These are phyloP conservation scores for Thaleichthys pacificus DNA, from an alignment of 2,797 vertebrate species.

Conservation along the genomic window DNA sequence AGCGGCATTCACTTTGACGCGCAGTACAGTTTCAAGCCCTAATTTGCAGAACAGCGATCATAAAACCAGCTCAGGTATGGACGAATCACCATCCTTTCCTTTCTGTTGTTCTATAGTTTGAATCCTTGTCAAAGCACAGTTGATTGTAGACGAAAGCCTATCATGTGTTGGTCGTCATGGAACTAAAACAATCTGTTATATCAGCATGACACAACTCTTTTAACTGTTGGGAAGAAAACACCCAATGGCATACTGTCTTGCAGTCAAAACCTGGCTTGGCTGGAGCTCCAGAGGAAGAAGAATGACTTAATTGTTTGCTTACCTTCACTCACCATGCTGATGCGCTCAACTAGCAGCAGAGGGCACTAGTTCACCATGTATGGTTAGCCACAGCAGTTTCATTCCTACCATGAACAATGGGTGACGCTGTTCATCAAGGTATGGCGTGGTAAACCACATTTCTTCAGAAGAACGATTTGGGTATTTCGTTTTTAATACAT, in stretches of 20 bases:
- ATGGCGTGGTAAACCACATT: constrained; percentile 24
- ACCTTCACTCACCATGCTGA: constrained; percentile 28
- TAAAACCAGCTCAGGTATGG: background rate
- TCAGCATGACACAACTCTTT: background rate
- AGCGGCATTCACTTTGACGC: constrained; percentile 16
- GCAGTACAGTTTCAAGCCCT: background rate
- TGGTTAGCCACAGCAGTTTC: background rate
- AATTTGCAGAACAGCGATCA: background rate
- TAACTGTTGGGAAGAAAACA: constrained; percentile 21
- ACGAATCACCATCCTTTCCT: background rate
- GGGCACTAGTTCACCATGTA: constrained; percentile 44
- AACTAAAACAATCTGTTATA: constrained; percentile 26
- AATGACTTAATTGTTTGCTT: background rate
- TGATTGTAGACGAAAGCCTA: background rate
- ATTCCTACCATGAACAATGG: constrained; percentile 37
- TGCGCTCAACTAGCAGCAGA: constrained; percentile 41
- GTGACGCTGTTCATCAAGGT: constrained; percentile 65
- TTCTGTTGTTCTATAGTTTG: background rate
- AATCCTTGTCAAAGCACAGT: constrained; percentile 20
- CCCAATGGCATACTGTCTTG: constrained; percentile 9
- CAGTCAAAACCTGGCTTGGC: background rate
- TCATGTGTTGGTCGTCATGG: constrained; percentile 19
- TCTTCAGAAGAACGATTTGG: background rate
- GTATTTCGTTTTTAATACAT: constrained; percentile 9
- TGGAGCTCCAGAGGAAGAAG: background rate